Percentiles rank a stretch among this genome's conserved stretches.
Evolutionary conservation across 2,113 vertebrate genomes (phyloP).

Genomic region (Menura novaehollandiae): DNA sequence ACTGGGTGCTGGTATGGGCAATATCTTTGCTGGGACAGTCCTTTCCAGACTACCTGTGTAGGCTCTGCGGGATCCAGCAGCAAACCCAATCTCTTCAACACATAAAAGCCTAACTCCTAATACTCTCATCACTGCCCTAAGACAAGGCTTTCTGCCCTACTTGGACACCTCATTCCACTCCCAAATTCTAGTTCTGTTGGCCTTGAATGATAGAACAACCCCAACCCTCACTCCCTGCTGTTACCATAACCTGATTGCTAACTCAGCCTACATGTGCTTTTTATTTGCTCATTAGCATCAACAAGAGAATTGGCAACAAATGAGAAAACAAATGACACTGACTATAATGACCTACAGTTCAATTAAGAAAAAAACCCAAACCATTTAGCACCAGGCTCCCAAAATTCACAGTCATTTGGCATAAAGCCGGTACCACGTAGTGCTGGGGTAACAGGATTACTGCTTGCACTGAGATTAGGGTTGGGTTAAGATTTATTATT

Average conservation of each 20-base stretch:
- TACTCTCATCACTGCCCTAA: not conserved
- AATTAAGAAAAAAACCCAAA: not conserved
- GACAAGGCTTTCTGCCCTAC: not conserved
- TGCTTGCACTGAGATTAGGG: not conserved
- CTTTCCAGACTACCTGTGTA: not conserved
- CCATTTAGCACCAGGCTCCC: not conserved
- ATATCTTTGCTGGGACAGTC: not conserved
- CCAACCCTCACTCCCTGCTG: not conserved
- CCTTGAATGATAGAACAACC: not conserved
- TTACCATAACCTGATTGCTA: not conserved
- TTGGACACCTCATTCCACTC: not conserved
- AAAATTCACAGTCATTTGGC: not conserved
- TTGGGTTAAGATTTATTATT: not conserved
- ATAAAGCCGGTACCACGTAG: not conserved
- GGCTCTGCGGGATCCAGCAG: not conserved
- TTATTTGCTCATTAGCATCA: not conserved
- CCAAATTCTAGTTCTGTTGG: not conserved
- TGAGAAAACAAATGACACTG: not conserved
- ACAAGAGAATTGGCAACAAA: not conserved
- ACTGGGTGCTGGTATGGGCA: not conserved
- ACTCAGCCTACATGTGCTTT: not conserved
- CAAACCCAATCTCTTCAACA: not conserved
- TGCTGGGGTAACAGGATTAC: not conserved
- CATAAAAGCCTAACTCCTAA: rapidly evolving
- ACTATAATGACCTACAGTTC: not conserved